Evolutionary conservation across 2,888 invertebrate genomes (phyloP), one percentile per base, ranked within the genome.

Genomic region (Smittia aterrima): DNA sequence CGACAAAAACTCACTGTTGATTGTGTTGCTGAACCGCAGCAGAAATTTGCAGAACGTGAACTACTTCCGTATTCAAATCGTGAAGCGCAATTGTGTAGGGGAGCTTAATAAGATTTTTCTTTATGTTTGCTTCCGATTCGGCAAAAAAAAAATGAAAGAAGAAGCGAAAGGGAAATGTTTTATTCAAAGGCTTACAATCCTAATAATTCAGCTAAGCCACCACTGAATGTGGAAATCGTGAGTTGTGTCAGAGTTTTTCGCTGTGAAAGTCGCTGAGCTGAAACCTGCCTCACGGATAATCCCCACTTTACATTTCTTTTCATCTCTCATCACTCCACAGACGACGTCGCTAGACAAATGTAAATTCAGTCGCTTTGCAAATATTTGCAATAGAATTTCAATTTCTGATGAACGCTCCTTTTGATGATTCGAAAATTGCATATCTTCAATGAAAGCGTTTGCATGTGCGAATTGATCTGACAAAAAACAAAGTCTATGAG

Each of bases 31-130:
- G 58, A 58, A 22, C 58, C 58, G n/a, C 58, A 58, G 58, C 58
- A 58, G 9, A 58, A 22, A 58, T 22, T 58, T 22, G 16, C 20
- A 58, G 62, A 62, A 72, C 72, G 72, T 72, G 72, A 58, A 66
- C 72, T 72, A 27, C 54, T 72, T 72, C 54, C 62, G 62, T 62
- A 72, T 72, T 72, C 72, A 72, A 72, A 72, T 62, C 62, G 70
- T 70, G 70, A 47, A 27, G 16, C 72, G 7, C 72, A 72, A 72
- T 58, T 62, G 62, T 62, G 72, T 40, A n/a, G 25, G 41, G 70
- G 1, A 66, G 38, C 62, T 72, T 72, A 72, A 72, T 72, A 40
- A 40, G 38, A 72, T 62, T 58, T 53, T 54, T 70, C 70, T 70
- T 68, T 40, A 9, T 67, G 40, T 54, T 11, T 70, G 22, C 27